Evolutionary conservation across 2,797 vertebrate genomes (phyloP), one percentile per base, ranked within the genome.

Genomic region (Spheniscus humboldti): DNA sequence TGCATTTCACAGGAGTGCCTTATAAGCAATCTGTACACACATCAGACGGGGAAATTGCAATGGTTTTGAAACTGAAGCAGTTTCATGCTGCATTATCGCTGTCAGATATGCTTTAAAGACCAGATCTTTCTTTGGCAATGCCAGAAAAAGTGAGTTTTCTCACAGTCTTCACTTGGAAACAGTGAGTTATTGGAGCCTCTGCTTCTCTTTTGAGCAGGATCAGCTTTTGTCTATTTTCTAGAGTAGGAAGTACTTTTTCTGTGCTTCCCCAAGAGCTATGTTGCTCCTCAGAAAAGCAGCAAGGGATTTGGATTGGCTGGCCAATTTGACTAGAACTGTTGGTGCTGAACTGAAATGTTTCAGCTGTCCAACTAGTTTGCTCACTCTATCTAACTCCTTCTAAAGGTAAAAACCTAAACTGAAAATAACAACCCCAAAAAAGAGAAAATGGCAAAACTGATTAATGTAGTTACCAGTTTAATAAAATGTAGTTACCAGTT

Each of bases 91-190:
- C 56, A 24, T 83, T 88, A 71, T 80, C 64, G 33, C 45, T 60
- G 88, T 84, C 86, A 92, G 62, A 59, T 75, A 57, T 35, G 11
- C 68, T 94, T 97, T 81, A 45, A 91, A 91, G 75, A 92, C 9
- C 62, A 81, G 41, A 25, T 88, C 16, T 81, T 80, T 48, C 56
- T 77, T 72, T 57, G 39, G 57, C 62, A 81, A 48, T 86, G 22
- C 28, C 62, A 90, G 52, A 88, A 94, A 78, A 11, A 78, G n/a
- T 55, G 30, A 62, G 16, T 81, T 55, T 67, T 91, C 72, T 91
- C 81, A 74, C 0, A 30, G 52, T 73, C 53, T 76, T 91, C 60
- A 43, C 53, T 81, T 41, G 25, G 69, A 67, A 91, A 80, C 33
- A 63, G 33, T 16, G 11, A 62, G 10, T 69, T 73, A 78, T 11